phyloP scores from a whole-genome alignment of 2,888 invertebrate species.

The Tenodera sinensis region DNA sequence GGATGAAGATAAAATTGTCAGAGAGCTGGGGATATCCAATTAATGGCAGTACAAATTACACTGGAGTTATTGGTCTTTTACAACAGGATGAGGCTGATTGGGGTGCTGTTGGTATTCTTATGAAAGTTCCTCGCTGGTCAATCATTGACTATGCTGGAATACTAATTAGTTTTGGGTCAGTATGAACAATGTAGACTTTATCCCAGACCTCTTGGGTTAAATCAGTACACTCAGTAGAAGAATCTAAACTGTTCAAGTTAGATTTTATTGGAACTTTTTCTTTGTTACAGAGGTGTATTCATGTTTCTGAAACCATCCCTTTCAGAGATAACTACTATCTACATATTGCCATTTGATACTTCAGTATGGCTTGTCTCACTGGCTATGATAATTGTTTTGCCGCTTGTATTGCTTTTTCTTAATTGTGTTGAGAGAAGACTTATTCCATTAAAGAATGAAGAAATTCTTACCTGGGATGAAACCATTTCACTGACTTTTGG shows the following conservation, averaged over 20 bases:
- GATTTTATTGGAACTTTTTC: not conserved
- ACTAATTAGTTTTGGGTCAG: not conserved
- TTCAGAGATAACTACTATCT: not conserved
- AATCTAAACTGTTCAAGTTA: no score
- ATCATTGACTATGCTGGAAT: not conserved
- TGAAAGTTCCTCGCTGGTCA: not conserved
- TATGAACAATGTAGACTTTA: not conserved
- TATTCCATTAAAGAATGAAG: not conserved
- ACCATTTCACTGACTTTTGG: not conserved
- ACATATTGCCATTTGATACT: not conserved
- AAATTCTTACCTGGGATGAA: not conserved
- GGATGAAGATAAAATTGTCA: not conserved
- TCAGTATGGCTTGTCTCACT: not conserved
- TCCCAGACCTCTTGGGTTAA: no score
- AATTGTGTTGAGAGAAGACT: not conserved
- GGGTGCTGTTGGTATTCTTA: not conserved
- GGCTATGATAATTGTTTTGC: not conserved
- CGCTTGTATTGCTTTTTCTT: not conserved
- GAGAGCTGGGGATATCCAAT: not conserved
- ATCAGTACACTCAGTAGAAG: no score
- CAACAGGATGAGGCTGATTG: not conserved
- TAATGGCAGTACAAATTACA: not conserved
- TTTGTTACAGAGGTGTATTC: not conserved
- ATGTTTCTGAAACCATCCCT: conserved; percentile 10
- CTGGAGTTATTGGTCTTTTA: not conserved